Conservation (phyloP, 2,888 invertebrate genomes). For the Idaea biselata region DNA sequence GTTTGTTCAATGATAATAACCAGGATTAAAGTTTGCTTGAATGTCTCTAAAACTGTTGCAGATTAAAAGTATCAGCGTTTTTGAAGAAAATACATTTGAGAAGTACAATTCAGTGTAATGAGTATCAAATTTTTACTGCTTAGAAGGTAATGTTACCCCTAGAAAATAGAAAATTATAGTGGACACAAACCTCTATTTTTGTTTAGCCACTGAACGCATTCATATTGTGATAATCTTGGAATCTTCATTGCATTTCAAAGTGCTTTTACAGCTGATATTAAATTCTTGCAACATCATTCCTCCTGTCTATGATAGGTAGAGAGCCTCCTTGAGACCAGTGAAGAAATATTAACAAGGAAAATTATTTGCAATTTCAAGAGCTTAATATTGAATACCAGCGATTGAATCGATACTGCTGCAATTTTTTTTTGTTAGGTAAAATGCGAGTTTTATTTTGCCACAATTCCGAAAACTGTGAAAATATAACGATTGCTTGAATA, state of each 20-base stretch:
- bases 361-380: not conserved
- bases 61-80: not conserved
- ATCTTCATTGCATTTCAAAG: conserved; percentile 56
- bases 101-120: not conserved
- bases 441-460: too few relatives aligned
- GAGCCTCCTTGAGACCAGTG: conserved; percentile 29
- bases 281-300: conserved; percentile 57
- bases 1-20: conserved; percentile 23
- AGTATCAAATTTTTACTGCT: not conserved
- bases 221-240: not conserved
- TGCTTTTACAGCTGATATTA: conserved; percentile 61
- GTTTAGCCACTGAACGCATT: not conserved
- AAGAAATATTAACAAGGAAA: conserved; percentile 21
- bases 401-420: not conserved
- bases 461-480: too few relatives aligned
- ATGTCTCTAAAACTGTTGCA: conserved; percentile 2
- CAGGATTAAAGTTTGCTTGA: conserved; percentile 16
- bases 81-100: not conserved
- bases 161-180: not conserved
- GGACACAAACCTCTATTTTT: not conserved
- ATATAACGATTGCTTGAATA: too few relatives aligned
- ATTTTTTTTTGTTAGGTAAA: too few relatives aligned
- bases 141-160: too few relatives aligned
- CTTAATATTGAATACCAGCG: not conserved
- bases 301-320: conserved; percentile 37